Evolutionary conservation across 1,140 invertebrate genomes (phyloP), one percentile per base, ranked within the genome.

Genomic region (Rhagoletis zephyria): DNA sequence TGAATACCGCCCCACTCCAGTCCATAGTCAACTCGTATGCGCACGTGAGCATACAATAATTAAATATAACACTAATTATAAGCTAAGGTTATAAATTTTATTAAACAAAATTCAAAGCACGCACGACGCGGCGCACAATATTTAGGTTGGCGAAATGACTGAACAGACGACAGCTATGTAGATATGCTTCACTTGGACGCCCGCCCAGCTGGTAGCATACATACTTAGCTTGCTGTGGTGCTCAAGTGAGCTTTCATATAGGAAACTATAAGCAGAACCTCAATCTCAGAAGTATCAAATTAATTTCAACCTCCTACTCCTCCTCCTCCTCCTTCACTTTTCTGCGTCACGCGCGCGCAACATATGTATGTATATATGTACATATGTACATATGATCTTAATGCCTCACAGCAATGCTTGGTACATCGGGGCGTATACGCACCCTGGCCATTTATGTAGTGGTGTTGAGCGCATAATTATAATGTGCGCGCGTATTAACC

Each of bases 391-490:
- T 5, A 7, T 56, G 51, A 56, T 0, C 10, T 56, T 56, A 56
- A 10, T 56, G 5, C 51, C 61, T 63, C 16, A 4, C 16, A n/a
- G 12, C 10, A 14, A 45, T 14, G 67, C 10, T 74, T 48, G 16
- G 40, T 48, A 74, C 42, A 74, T 45, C 42, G 67, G 67, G 67
- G 67, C 67, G 67, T 74, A 74, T 74, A 74, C 42, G 67, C 67
- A 74, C 67, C 67, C 45, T 42, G 12, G 67, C 12, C 9, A 48
- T 12, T 63, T n/a, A 56, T 56, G 51, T 56, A 63, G 67, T 74
- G 67, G 67, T 74, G 67, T 74, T 74, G 67, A 74, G 67, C 42
- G 67, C 42, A 48, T 74, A 74, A 74, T 74, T 74, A 74, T 48
- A n/a, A 16, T 45, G 67, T 45, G 42, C 4, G 42, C 67, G 42